These are phyloP conservation scores for Acanthochromis polyacanthus DNA, from an alignment of 2,113 vertebrate genomes.

Conservation along the genomic window DNA sequence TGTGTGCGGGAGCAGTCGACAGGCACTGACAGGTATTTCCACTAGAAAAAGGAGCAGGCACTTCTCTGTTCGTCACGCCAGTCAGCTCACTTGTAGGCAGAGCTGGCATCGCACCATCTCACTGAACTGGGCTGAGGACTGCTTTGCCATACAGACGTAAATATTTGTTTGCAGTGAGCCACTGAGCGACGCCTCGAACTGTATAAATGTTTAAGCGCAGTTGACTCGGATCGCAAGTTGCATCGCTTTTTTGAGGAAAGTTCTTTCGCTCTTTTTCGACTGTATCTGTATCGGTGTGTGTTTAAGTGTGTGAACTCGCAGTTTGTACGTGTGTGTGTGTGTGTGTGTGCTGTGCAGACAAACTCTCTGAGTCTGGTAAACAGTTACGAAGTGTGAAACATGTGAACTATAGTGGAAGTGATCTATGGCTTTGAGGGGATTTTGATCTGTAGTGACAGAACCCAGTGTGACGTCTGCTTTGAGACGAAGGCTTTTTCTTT, in stretches of 20 bases:
- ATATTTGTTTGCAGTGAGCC: constrained; percentile 55
- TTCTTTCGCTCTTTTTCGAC: constrained; percentile 8
- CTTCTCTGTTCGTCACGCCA: constrained; percentile 71
- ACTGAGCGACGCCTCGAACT: constrained; percentile 29
- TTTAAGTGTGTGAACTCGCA: not conserved
- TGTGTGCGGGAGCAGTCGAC: constrained; percentile 54
- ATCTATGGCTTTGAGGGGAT: constrained; percentile 82
- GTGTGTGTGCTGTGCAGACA: constrained; percentile 22
- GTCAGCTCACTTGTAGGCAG: constrained; percentile 68
- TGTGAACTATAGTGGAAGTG: constrained; percentile 81
- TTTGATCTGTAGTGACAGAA: constrained; percentile 83
- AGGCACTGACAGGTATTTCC: constrained; percentile 77
- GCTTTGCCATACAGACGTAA: constrained; percentile 61
- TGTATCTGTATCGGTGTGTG: constrained; percentile 34
- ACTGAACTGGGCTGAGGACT: constrained; percentile 46
- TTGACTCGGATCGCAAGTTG: constrained; percentile 37
- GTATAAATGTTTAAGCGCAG: constrained; percentile 71
- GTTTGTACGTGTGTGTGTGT: constrained; percentile 21
- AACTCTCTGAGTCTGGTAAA: constrained; percentile 78
- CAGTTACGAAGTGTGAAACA: constrained; percentile 78
- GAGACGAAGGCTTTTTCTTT: constrained; percentile 67
- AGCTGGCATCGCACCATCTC: constrained; percentile 59
- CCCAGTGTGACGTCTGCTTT: constrained; percentile 82
- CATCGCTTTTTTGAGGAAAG: constrained; percentile 11
- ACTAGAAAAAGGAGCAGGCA: constrained; percentile 67